Conservation (phyloP, 2,888 invertebrate genomes). For the Drosophila anceps region DNA sequence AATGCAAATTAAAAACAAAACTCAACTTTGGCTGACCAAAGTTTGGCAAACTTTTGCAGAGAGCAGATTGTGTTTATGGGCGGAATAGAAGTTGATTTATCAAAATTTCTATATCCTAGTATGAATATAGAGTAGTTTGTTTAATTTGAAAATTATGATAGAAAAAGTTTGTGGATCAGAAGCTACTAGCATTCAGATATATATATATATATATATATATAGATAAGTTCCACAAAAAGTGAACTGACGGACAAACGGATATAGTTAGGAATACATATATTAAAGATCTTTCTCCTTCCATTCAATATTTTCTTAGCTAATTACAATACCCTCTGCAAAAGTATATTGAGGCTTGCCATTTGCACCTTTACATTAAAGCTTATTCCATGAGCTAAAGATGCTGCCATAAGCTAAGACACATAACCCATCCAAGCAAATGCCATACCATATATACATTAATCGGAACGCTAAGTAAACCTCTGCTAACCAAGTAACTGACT, state of each 20-base stretch:
- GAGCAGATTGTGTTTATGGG: no score
- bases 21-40: not conserved
- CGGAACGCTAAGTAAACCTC: not conserved
- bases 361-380: not conserved
- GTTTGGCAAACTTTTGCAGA: not conserved
- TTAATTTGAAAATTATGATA: no score
- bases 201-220: no score
- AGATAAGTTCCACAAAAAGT: not conserved
- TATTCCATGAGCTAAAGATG: not conserved
- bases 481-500: not conserved
- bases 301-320: not conserved
- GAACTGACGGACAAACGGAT: not conserved
- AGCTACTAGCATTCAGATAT: not conserved
- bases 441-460: not conserved
- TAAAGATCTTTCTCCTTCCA: not conserved
- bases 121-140: not conserved
- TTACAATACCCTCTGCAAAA: not conserved
- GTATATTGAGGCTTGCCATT: not conserved
- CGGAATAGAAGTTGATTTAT: not conserved
- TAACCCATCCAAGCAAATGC: not conserved
- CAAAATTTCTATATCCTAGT: no score
- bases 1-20: slow-evolving; percentile 42
- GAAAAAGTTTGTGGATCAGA: not conserved
- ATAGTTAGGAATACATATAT: not conserved
- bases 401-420: not conserved